phyloP scores from a whole-genome alignment of 2,888 invertebrate genomes.

The Tanytarsus gracilentus region DNA sequence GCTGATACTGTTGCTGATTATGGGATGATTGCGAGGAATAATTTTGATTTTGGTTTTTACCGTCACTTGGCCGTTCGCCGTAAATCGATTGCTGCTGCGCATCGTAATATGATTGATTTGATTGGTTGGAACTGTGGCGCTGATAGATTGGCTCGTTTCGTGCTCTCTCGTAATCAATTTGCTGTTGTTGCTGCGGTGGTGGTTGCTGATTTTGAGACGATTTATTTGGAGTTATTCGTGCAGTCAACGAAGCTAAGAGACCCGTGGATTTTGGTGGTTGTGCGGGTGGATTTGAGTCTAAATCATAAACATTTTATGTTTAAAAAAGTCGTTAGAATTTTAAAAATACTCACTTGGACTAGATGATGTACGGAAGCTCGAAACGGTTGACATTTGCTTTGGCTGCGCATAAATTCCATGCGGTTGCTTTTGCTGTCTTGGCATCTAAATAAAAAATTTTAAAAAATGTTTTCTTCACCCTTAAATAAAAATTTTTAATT shows the following conservation, averaged over 20 bases:
- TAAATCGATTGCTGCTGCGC: slow-evolving; percentile 36
- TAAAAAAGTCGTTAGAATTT: background rate
- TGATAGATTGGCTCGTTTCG: slow-evolving; percentile 16
- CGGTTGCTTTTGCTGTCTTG: slow-evolving; percentile 20
- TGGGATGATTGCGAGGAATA: slow-evolving; percentile 53
- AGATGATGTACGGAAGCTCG: slow-evolving; percentile 39
- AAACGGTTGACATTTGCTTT: slow-evolving; percentile 41
- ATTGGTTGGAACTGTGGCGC: slow-evolving; percentile 32
- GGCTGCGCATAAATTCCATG: slow-evolving; percentile 43
- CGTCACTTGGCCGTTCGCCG: slow-evolving; percentile 36
- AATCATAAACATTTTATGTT: background rate
- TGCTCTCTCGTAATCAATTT: slow-evolving; percentile 32
- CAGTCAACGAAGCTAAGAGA: slow-evolving; percentile 43
- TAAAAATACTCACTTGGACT: slow-evolving; percentile 35
- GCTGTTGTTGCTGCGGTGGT: slow-evolving; percentile 33
- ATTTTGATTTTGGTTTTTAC: slow-evolving; percentile 36
- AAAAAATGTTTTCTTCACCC: background rate
- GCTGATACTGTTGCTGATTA: slow-evolving; percentile 34
- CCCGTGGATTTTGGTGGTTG: slow-evolving; percentile 42
- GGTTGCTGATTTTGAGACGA: slow-evolving; percentile 29
- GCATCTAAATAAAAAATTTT: slow-evolving; percentile 2
- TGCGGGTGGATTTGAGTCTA: slow-evolving; percentile 6
- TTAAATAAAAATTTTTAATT: background rate
- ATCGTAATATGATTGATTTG: slow-evolving; percentile 33
- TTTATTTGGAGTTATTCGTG: slow-evolving; percentile 36